Evolutionary conservation across 2,888 invertebrate species (phyloP), one percentile per base, ranked within the genome.

Genomic region (Hirtodrosophila alboralis): DNA sequence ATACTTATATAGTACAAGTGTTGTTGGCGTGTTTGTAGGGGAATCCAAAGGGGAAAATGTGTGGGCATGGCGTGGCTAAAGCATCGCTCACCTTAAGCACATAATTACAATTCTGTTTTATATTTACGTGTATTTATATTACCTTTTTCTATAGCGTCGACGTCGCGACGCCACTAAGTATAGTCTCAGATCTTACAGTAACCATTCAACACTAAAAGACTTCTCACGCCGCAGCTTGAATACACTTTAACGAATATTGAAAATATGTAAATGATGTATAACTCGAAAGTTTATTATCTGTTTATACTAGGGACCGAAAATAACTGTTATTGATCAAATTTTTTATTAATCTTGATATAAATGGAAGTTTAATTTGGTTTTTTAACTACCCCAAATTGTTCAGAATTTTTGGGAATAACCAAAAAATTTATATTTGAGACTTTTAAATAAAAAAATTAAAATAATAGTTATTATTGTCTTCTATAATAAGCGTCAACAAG

Each of bases 101-200:
- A 85, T 80, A 80, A 80, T 80, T 80, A 80, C 80, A 80, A 84
- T 84, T 86, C 86, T 80, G 86, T 64, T 79, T 86, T 80, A 65
- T 84, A 81, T 84, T 76, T 84, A 77, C 78, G 78, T 84, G 53
- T 84, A 81, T 84, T 86, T 76, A 74, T 86, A 76, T 86, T 75
- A 68, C 80, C 65, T 83, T 78, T 79, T 69, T 56, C 64, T 47
- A 57, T 53, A 40, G 41, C 47, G 40, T 34, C 43, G 51, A 54
- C 47, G 53, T 36, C 49, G 30, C 40, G 37, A 36, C 37, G 45
- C 34, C 43, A 47, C 60, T 40, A 57, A 57, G 36, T 43, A 31
- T 44, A 57, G 61, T 26, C 27, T 7, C n/a, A 36, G 8, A 7
- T 16, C 41, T 13, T 47, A 51, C 45, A 27, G 16, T n/a, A 47